Conservation (phyloP, 2,113 vertebrate genomes). For the Tragelaphus strepsiceros region DNA sequence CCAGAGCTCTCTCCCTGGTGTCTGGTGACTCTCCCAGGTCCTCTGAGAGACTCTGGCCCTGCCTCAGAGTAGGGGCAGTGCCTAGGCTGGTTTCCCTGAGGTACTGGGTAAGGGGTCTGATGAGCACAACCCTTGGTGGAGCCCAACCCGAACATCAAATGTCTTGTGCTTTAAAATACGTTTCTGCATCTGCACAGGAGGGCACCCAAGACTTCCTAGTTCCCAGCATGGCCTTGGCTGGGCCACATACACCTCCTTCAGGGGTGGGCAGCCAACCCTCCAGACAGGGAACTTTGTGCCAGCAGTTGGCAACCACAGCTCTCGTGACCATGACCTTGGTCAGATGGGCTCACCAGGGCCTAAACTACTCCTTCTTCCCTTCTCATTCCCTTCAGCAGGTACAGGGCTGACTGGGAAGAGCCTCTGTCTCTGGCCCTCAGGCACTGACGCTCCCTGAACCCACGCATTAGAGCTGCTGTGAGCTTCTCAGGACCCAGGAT, state of each 20-base stretch:
- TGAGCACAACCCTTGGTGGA: not conserved
- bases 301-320: accelerated
- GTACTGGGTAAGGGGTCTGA: too few relatives aligned
- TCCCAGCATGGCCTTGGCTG: accelerated
- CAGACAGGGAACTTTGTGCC: not conserved
- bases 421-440: not conserved
- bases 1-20: too few relatives aligned
- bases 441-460: too few relatives aligned
- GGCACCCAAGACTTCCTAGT: not conserved
- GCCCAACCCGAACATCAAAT: not conserved
- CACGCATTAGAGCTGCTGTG: accelerated
- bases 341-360: accelerated
- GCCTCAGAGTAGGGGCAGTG: not conserved
- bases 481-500: not conserved
- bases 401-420: not conserved
- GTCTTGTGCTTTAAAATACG: not conserved
- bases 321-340: not conserved
- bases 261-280: not conserved
- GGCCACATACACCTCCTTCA: not conserved
- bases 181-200: not conserved
- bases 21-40: not conserved
- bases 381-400: not conserved
- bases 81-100: not conserved
- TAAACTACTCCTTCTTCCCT: too few relatives aligned
- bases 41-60: not conserved